Evolutionary conservation across 2,888 invertebrate species (phyloP), one percentile per base, ranked within the genome.

Genomic region (Drosophila robusta): DNA sequence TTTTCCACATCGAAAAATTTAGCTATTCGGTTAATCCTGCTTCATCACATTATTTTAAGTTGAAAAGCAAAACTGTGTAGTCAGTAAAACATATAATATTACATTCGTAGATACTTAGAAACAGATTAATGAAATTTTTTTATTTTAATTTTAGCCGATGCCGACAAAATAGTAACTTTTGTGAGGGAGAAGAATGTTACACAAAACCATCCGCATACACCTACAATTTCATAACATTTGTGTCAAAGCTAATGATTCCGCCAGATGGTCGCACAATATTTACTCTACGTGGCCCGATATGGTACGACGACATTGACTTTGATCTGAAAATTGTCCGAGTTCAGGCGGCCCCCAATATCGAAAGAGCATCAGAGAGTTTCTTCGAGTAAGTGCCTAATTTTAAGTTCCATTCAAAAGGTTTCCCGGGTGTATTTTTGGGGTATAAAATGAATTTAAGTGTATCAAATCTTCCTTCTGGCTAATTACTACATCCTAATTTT

Each of bases 141-240:
- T 41, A 1, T 64, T 56, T 12, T 45, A 93, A 18, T 67, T 94
- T 14, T 92, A 98, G 97, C 85, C 96, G 97, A 2, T 98, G 98
- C 90, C 94, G 95, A 56, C 94, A 96, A 56, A 93, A 94, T 29
- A 94, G 94, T 56, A 94, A 94, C 26, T 93, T 94, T 46, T 98
- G 98, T 89, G 94, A 94, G 39, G 93, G 94, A 24, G 94, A 95
- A n/a, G 93, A 94, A 26, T 99, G 99, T 86, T 93, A 95, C 55
- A 94, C 94, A 46, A 95, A 95, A 84, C 98, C 99, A 0, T 95
- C 97, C 46, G 96, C 97, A 54, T 96, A 96, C 90, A 97, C 97
- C 34, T 98, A 96, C 93, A 98, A 98, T 92, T 99, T 97, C 92
- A 96, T 99, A 81, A 97, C 98, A 0, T 95, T 99, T 87, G 96